Evolutionary conservation across 2,797 vertebrate genomes (phyloP).

Genomic region (Eleutherodactylus coqui): DNA sequence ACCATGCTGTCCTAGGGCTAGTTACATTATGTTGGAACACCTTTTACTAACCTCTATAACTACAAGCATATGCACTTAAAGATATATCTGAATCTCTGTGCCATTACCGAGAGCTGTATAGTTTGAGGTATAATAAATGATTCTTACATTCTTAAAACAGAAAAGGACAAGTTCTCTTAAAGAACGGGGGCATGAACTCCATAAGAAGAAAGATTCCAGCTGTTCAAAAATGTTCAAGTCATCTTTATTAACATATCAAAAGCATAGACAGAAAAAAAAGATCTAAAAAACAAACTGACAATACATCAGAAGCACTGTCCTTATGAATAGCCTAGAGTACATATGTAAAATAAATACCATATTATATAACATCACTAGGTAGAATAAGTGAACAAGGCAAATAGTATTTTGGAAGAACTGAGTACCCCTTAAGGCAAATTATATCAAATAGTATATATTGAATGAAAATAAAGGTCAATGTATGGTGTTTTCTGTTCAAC

Average conservation of each 20-base stretch:
- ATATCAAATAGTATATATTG: conserved; percentile 23
- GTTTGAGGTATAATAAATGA: background rate
- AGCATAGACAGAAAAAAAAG: conserved; percentile 24
- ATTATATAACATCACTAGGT: conserved; percentile 22
- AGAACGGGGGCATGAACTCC: background rate
- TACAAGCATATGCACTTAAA: too few species aligned
- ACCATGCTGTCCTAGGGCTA: too few species aligned
- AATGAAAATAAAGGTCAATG: conserved; percentile 31
- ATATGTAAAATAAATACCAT: conserved; percentile 28
- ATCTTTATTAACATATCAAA: conserved; percentile 41
- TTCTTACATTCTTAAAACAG: background rate
- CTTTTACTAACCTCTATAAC: too few species aligned
- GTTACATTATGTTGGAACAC: too few species aligned
- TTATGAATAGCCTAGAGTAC: conserved; percentile 32
- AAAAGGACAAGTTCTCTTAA: background rate
- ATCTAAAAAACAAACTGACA: conserved; percentile 46
- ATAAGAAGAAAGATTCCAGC: conserved; percentile 25
- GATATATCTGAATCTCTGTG: too few species aligned
- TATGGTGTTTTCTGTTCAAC: background rate
- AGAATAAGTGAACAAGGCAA: conserved; percentile 20
- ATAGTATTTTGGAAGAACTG: background rate
- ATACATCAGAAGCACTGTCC: conserved; percentile 36
- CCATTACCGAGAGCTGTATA: too few species aligned
- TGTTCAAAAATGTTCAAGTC: conserved; percentile 24
- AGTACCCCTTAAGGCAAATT: conserved; percentile 16